phyloP scores from a whole-genome alignment of 2,113 vertebrate species.

The Cephalopterus ornatus region DNA sequence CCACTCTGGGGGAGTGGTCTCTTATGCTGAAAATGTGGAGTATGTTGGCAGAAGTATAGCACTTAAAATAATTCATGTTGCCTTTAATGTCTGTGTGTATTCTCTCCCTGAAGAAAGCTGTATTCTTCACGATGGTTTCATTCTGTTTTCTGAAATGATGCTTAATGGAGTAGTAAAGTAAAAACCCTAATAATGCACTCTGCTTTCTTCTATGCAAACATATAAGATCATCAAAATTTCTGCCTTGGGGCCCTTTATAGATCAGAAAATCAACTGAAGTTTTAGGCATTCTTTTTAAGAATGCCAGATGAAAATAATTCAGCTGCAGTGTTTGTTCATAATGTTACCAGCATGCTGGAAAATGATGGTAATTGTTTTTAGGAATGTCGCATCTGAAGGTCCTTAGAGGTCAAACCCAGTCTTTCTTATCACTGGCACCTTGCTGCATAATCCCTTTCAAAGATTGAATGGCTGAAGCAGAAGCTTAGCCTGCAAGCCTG shows the following conservation, averaged over 20 bases:
- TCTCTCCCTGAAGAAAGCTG: background rate
- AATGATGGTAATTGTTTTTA: background rate
- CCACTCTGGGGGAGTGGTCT: background rate
- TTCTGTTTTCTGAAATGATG: background rate
- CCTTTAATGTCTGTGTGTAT: background rate
- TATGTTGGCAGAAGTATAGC: background rate
- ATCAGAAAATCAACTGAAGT: background rate
- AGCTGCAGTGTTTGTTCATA: background rate
- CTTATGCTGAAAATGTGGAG: background rate
- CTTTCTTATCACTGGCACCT: background rate
- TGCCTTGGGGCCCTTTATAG: background rate
- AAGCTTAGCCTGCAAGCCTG: background rate
- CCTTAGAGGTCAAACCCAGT: slow-evolving; percentile 15
- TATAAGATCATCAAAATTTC: background rate
- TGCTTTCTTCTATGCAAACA: background rate
- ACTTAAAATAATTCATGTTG: background rate
- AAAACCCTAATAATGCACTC: background rate
- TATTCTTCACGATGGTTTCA: background rate
- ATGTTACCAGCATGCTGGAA: background rate
- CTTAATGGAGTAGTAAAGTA: background rate
- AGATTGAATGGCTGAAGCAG: slow-evolving; percentile 19
- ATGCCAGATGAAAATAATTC: background rate
- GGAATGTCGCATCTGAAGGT: background rate
- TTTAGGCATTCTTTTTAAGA: background rate
- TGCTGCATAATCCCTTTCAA: slow-evolving; percentile 27